Conservation (phyloP, 2,113 vertebrate genomes). For the Aythya baeri region DNA sequence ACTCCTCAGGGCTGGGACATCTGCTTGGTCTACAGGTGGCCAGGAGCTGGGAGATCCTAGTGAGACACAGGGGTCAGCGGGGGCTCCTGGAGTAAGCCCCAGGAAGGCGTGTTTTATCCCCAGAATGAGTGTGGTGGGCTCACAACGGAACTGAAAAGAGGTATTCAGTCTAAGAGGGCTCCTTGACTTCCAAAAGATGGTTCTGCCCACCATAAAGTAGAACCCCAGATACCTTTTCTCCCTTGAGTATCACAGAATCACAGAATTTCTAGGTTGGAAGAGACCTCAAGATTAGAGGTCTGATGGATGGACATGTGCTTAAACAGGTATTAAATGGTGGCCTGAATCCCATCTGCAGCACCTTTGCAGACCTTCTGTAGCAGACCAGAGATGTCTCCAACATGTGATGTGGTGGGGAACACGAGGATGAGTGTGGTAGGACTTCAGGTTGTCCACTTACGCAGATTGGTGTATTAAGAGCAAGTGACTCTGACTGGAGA, state of each 20-base stretch:
- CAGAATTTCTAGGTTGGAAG: too few species aligned
- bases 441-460: not conserved
- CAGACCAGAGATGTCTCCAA: not conserved
- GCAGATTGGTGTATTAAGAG: not conserved
- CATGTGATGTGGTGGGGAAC: fast-evolving
- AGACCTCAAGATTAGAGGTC: too few species aligned
- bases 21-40: not conserved
- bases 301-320: not conserved
- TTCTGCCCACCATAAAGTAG: not conserved
- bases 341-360: not conserved
- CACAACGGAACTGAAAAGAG: not conserved
- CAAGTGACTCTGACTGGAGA: not conserved
- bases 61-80: not conserved
- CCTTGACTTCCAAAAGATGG: not conserved
- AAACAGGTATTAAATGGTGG: not conserved
- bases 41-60: not conserved
- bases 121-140: not conserved
- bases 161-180: not conserved
- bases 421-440: not conserved
- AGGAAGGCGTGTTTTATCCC: not conserved
- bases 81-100: not conserved
- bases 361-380: not conserved
- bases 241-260: too few species aligned
- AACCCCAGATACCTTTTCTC: not conserved
- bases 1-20: not conserved